phyloP scores from a whole-genome alignment of 1,140 invertebrate genomes.

The Psilanteris sp. region DNA sequence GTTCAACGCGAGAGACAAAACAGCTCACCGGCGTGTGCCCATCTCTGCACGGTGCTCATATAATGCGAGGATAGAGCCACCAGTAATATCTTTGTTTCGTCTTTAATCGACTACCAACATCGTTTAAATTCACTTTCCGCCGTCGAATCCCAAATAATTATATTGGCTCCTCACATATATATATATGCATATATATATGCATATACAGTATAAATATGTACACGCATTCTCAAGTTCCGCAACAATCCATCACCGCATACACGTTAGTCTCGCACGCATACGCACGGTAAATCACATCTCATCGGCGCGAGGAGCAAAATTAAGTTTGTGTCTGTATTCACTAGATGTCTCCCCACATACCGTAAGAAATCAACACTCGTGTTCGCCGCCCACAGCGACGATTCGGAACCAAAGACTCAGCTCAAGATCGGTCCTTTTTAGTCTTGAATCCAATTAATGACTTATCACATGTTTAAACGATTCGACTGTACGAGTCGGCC shows the following conservation, averaged over 20 bases:
- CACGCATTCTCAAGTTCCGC: slow-evolving; percentile 70
- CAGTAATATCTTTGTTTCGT: slow-evolving; percentile 62
- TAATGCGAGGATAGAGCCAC: slow-evolving; percentile 78
- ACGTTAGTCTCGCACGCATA: slow-evolving; percentile 66
- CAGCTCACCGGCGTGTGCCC: slow-evolving; percentile 44
- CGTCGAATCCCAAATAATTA: slow-evolving; percentile 14
- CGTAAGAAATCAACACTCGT: slow-evolving; percentile 45
- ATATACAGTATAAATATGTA: slow-evolving; percentile 77
- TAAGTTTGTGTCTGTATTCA: slow-evolving; percentile 56
- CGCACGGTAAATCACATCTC: slow-evolving; percentile 55
- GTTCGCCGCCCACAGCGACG: slow-evolving; percentile 5
- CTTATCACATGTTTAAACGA: slow-evolving; percentile 78
- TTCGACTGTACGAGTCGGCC: slow-evolving; percentile 23
- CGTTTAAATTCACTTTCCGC: slow-evolving; percentile 18
- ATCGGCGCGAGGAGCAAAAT: slow-evolving; percentile 62
- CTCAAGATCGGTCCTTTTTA: slow-evolving; percentile 22
- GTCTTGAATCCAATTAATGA: slow-evolving; percentile 74
- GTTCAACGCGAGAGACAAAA: slow-evolving; percentile 21
- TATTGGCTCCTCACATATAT: too few species aligned
- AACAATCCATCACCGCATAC: slow-evolving; percentile 70
- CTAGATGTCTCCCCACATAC: slow-evolving; percentile 50
- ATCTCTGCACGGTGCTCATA: slow-evolving; percentile 71
- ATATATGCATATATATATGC: slow-evolving; percentile 68
- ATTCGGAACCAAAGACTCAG: slow-evolving; percentile 60
- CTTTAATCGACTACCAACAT: slow-evolving; percentile 39